phyloP scores from a whole-genome alignment of 2,888 invertebrate genomes.

The Nymphalis urticae region DNA sequence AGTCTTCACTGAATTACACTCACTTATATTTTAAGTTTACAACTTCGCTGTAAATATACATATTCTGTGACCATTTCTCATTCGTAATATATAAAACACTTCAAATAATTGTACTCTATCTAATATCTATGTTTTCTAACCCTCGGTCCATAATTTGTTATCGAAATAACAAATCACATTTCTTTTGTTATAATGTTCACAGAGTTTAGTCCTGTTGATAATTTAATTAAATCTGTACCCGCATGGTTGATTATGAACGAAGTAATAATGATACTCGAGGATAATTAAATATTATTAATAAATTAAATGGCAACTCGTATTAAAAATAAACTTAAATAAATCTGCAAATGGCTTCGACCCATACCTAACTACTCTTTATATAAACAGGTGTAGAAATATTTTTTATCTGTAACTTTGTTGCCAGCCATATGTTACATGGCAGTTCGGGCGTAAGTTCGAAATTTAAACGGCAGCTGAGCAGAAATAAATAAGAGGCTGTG shows the following conservation, averaged over 20 bases:
- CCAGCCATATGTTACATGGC: constrained; percentile 63
- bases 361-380: constrained; percentile 7
- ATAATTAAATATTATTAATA: neutral
- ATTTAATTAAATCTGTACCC: constrained; percentile 42
- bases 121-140: constrained; percentile 32
- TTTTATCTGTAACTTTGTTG: constrained; percentile 48
- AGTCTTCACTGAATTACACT: no score
- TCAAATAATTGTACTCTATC: constrained; percentile 27
- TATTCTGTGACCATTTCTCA: neutral
- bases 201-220: constrained; percentile 39
- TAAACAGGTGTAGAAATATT: constrained; percentile 37
- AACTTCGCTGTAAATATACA: neutral
- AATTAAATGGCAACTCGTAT: neutral
- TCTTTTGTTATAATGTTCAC: constrained; percentile 45
- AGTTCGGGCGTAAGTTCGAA: constrained; percentile 50
- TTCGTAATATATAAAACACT: neutral
- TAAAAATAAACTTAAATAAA: neutral
- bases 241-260: constrained; percentile 26
- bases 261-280: neutral
- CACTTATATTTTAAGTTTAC: no score
- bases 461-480: constrained; percentile 75
- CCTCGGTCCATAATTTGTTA: constrained; percentile 50
- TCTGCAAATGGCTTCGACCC: neutral
- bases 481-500: constrained; percentile 73
- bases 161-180: constrained; percentile 50